These are phyloP conservation scores for Sebastes oblongus DNA, from an alignment of 2,797 vertebrate species.

Conservation along the genomic window DNA sequence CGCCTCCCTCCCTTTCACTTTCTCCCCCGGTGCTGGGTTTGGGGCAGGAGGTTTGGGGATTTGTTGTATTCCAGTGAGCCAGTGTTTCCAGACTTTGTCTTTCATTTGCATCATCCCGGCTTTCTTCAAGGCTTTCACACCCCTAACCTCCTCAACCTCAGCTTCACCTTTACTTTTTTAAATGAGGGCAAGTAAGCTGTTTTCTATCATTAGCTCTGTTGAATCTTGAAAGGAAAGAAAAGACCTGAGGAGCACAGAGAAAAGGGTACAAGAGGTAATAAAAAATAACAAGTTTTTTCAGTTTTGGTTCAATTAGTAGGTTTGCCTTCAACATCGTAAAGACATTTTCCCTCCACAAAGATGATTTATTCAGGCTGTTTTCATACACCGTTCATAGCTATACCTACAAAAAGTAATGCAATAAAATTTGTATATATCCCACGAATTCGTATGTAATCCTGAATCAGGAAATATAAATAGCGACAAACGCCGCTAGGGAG, in stretches of 20 bases:
- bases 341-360: background rate
- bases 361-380: background rate
- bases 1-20: background rate
- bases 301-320: background rate
- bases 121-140: constrained; percentile 14
- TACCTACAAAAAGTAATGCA: background rate
- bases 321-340: background rate
- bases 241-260: background rate
- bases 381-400: background rate
- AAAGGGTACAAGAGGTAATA: background rate
- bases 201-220: background rate
- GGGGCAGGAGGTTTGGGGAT: background rate
- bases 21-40: constrained; percentile 22
- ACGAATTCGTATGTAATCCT: background rate
- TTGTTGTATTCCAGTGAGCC: background rate
- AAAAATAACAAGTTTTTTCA: background rate
- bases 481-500: too few relatives aligned
- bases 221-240: background rate
- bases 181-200: background rate
- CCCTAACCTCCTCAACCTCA: constrained; percentile 2
- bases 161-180: background rate
- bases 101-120: constrained; percentile 15
- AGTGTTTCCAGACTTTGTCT: constrained; percentile 36
- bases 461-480: too few relatives aligned
- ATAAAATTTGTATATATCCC: background rate